Evolutionary conservation across 2,113 vertebrate species (phyloP), one percentile per base, ranked within the genome.

Genomic region (Vulpes lagopus): DNA sequence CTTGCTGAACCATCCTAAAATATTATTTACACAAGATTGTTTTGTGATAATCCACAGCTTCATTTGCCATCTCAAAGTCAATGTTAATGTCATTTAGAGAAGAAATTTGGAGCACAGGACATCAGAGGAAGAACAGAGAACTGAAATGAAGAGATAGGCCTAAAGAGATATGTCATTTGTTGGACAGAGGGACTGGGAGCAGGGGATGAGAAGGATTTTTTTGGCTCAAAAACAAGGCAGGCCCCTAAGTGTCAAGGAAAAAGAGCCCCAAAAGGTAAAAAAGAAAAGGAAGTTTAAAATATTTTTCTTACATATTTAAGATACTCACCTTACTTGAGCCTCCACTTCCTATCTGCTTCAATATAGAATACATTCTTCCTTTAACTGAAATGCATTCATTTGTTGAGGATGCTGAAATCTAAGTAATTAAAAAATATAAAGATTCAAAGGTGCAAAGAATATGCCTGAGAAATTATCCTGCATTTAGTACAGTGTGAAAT

Each of bases 311-410:
- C 84, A 83, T 83, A 89, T 91, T 91, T 94, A 64, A 87, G 27
- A 65, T 43, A 69, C 96, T 98, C 98, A 99, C 99, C 99, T 99
- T 99, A 98, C 99, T 99, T 12, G 99, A 99, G 78, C 99, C 99
- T 95, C 99, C 99, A 38, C 99, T 99, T 74, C 99, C 99, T 97
- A 99, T 99, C 98, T 99, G 99, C 97, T 99, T 99, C 88, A 99
- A 98, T 89, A 99, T 98, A 92, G 99, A 99, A 98, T 99, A 99
- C 94, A 99, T 98, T 96, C 97, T 99, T 97, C 99, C 99, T 94
- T 99, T 99, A 88, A 99, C 99, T 38, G 98, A 98, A 96, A 99
- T 99, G 94, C 98, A 99, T 89, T 99, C 99, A 80, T 99, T 99
- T 1, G 99, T 98, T 84, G 99, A 76, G 74, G 98, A 67, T 71